Conservation (phyloP, 2,797 vertebrate genomes). For the Threskiornis aethiopicus region DNA sequence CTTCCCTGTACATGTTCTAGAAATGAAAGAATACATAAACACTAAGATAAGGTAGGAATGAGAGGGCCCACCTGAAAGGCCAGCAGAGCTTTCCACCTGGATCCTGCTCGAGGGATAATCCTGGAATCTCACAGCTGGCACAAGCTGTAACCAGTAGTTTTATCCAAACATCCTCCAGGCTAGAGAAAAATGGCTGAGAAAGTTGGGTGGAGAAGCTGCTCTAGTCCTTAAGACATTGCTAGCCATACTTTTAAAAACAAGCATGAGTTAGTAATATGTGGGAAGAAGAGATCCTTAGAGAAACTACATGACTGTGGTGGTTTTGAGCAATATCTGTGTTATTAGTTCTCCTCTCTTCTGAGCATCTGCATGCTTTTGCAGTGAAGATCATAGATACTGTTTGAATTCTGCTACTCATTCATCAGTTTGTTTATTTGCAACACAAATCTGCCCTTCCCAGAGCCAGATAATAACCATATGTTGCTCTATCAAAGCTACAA, state of each 20-base stretch:
- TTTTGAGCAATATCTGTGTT: background rate
- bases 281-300: background rate
- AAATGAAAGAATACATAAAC: background rate
- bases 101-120: background rate
- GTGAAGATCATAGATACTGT: background rate
- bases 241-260: background rate
- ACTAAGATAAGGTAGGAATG: background rate
- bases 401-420: background rate
- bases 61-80: background rate
- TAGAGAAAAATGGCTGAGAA: background rate
- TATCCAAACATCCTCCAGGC: background rate
- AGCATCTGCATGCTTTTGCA: background rate
- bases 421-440: background rate
- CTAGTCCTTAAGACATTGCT: background rate
- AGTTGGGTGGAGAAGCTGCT: background rate
- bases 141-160: background rate
- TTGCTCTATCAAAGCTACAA: background rate
- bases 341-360: background rate
- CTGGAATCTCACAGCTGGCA: background rate
- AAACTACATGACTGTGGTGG: background rate
- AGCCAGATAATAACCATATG: background rate
- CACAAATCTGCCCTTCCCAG: background rate
- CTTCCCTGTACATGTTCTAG: background rate
- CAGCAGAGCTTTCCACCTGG: background rate
- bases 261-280: background rate